A percentile compares a stretch with the other conserved stretches of the same genome.
Evolutionary conservation across 2,113 vertebrate species (phyloP).

Genomic region (Leptobrachium ailaonicum): DNA sequence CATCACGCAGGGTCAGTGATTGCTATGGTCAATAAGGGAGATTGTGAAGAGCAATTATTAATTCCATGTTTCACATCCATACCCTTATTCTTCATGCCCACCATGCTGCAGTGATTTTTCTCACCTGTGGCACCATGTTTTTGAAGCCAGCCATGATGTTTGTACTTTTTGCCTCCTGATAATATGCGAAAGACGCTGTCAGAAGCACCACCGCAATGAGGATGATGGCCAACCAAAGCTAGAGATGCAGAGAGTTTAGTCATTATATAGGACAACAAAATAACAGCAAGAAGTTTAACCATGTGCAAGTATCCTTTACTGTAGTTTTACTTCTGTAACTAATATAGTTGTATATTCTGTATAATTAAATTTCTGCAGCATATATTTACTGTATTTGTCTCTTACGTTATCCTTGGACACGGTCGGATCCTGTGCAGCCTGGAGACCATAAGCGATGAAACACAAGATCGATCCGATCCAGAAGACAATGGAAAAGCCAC

Average conservation of each 20-base stretch:
- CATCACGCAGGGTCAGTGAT: constrained; percentile 80
- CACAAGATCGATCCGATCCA: constrained; percentile 73
- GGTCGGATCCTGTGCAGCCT: constrained; percentile 52
- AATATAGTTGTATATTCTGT: too few relatives aligned
- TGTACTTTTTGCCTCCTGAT: constrained; percentile 80
- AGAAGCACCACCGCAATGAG: constrained; percentile 72
- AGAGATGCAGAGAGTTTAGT: constrained; percentile 15
- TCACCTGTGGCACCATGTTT: constrained; percentile 80
- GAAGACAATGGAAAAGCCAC: constrained; percentile 76
- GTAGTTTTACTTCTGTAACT: too few relatives aligned
- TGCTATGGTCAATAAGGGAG: constrained; percentile 59
- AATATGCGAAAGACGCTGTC: constrained; percentile 76
- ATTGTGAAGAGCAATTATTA: neutral
- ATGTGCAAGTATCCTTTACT: too few relatives aligned
- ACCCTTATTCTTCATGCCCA: neutral
- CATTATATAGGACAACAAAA: neutral
- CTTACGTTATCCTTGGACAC: constrained; percentile 70
- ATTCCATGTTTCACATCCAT: neutral
- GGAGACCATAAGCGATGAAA: constrained; percentile 73
- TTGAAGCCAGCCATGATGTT: constrained; percentile 81
- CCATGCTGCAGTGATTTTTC: constrained; percentile 16
- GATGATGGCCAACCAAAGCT: constrained; percentile 75
- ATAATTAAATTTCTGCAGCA: too few relatives aligned
- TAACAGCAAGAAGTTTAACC: too few relatives aligned
- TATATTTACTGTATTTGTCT: neutral